Evolutionary conservation across 2,797 vertebrate genomes (phyloP), one percentile per base, ranked within the genome.

Genomic region (Megaceryle alcyon): DNA sequence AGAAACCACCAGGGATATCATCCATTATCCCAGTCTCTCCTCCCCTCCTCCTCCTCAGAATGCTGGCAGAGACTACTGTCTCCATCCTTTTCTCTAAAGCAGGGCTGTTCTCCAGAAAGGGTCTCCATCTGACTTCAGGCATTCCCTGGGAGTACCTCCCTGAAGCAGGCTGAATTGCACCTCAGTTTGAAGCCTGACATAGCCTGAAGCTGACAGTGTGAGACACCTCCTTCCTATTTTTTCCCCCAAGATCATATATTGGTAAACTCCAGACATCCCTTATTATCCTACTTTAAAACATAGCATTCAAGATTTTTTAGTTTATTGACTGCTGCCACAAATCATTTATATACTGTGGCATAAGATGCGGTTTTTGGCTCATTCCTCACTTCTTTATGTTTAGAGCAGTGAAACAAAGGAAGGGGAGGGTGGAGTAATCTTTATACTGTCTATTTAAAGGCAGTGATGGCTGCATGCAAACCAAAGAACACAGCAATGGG

Each of bases 391-490:
- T 96, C 78, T 94, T 92, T 87, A 92, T 83, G 94, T 94, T 93
- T 92, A 92, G 86, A 94, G 83, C 60, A 73, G 33, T 80, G 88
- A 85, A 94, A 96, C 81, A 96, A 96, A 94, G 88, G 66, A 79
- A 88, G 60, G 53, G 86, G 88, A 97, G 86, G 75, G 68, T 90
- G 88, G 92, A 89, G 90, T 87, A 64, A 93, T 87, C 75, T 96
- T 85, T 90, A 75, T 56, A 70, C 75, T 41, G 44, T 64, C 94
- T 95, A 87, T 96, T 94, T 96, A 96, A 94, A 96, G 95, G 60
- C 79, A 59, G 44, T 14, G 68, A 92, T 93, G 89, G 79, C 56
- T 90, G 68, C 12, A 1, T 46, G 53, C 64, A 94, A 89, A 96
- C 79, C 79, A 85, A 91, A 92, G 84, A 81, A 78, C 71, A 29